These are phyloP conservation scores for Zaprionus africanus DNA, from an alignment of 1,140 invertebrate genomes.

Conservation along the genomic window DNA sequence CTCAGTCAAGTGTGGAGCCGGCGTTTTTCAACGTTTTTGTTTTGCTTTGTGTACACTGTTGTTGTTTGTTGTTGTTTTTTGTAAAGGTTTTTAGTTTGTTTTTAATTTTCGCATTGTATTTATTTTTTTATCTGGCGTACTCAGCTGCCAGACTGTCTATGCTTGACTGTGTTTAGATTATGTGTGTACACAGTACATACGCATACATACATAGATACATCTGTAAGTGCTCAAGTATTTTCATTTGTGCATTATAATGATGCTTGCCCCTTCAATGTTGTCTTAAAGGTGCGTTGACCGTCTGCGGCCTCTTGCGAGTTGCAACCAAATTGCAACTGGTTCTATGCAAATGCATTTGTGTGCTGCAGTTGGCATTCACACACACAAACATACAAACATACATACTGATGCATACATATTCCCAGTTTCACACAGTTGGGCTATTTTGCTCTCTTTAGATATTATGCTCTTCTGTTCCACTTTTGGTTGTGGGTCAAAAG, in stretches of 20 bases:
- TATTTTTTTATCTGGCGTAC: slow-evolving; percentile 17
- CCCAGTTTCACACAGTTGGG: not conserved
- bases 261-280: slow-evolving; percentile 26
- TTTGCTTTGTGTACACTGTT: slow-evolving; percentile 51
- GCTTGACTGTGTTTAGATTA: slow-evolving; percentile 13
- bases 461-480: slow-evolving; percentile 50
- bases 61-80: slow-evolving; percentile 32
- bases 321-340: slow-evolving; percentile 27
- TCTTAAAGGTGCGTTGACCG: slow-evolving; percentile 58
- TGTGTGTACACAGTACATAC: not conserved
- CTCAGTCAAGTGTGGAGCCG: slow-evolving; percentile 50
- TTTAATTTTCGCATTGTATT: slow-evolving; percentile 24
- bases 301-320: slow-evolving; percentile 3
- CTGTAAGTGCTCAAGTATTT: not conserved
- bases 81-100: slow-evolving; percentile 40
- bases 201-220: not conserved
- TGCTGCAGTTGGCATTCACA: not conserved
- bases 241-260: not conserved
- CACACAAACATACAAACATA: not conserved
- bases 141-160: slow-evolving; percentile 21
- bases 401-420: slow-evolving; percentile 1
- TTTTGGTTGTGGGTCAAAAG: slow-evolving; percentile 59
- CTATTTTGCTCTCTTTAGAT: slow-evolving; percentile 16
- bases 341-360: not conserved
- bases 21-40: slow-evolving; percentile 52